Evolutionary conservation across 2,888 invertebrate species (phyloP), one percentile per base, ranked within the genome.

Genomic region (Petrolisthes manimaculis): DNA sequence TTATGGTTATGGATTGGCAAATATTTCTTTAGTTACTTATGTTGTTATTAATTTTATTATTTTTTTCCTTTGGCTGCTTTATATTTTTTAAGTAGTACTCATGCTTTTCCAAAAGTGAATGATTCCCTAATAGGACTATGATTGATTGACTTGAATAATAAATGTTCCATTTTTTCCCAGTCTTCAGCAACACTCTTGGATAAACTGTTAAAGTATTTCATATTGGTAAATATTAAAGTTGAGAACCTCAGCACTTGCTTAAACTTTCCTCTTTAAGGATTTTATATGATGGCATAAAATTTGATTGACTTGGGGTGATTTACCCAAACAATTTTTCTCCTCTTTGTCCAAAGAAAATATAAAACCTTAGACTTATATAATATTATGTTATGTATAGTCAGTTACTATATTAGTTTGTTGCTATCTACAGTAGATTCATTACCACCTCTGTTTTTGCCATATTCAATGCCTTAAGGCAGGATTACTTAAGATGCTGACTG

Each of bases 1-100:
- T 84, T 71, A 71, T 88, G 83, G 84, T 84, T 78, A 83, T 88
- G 84, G 83, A 88, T 61, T 61, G 80, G 71, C 80, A 53, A 54
- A 56, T 69, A 37, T 24, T 86, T 24, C 67, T 79, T 80, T 87
- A 37, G 37, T 37, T 37, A 37, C 37, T 88, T 86, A 77, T 79
- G 87, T 78, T 84, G 79, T 74, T 84, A n/a, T 55, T 80, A 24
- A 80, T 80, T 83, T 78, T 56, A 67, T 88, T 71, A 51, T 9
- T 78, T 74, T 79, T 79, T 84, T 84, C 54, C 74, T 67, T 83
- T 88, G 81, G 61, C 82, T 86, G 61, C 74, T 82, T 56, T 56
- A 82, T 71, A 61, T 75, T 61, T 61, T 61, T 61, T 61, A 9
- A 61, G 61, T 61, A 61, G 61, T 61, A 61, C 18, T 61, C 61